Percentiles rank a stretch among this genome's conserved stretches.
Evolutionary conservation across 2,797 vertebrate genomes (phyloP).

Genomic region (Columba guinea): DNA sequence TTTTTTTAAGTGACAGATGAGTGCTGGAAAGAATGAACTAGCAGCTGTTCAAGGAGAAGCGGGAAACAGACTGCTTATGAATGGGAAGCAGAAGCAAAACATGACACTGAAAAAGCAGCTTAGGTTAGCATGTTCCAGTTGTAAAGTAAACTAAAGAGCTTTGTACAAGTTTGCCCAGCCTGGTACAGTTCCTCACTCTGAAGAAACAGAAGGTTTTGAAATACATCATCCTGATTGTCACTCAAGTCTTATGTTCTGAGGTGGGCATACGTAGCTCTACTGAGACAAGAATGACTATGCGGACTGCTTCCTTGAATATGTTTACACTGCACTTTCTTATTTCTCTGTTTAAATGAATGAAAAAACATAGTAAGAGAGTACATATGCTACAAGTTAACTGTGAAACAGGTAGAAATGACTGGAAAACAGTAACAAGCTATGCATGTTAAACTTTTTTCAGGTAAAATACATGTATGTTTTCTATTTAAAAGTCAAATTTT

Average conservation of each 20-base stretch:
- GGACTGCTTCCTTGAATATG: background rate
- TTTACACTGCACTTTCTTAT: background rate
- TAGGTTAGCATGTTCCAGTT: background rate
- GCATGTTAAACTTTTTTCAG: background rate
- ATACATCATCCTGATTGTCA: background rate
- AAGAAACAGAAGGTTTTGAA: background rate
- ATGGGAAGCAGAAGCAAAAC: background rate
- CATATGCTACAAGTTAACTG: background rate
- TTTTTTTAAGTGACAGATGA: background rate
- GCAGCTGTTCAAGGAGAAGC: background rate
- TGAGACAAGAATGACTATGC: background rate
- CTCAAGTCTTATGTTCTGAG: background rate
- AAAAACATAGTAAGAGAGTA: background rate
- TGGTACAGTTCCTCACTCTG: background rate
- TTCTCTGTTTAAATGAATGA: background rate
- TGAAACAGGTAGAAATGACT: background rate
- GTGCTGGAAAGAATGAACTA: background rate
- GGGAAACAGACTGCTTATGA: background rate
- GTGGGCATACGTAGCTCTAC: background rate
- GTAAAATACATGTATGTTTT: background rate
- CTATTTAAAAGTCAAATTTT: background rate
- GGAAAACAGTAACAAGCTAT: background rate
- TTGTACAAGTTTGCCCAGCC: background rate
- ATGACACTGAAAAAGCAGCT: background rate
- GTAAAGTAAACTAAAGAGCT: background rate